phyloP scores from a whole-genome alignment of 2,797 vertebrate genomes.

The Enteromius unitaeniatus region DNA sequence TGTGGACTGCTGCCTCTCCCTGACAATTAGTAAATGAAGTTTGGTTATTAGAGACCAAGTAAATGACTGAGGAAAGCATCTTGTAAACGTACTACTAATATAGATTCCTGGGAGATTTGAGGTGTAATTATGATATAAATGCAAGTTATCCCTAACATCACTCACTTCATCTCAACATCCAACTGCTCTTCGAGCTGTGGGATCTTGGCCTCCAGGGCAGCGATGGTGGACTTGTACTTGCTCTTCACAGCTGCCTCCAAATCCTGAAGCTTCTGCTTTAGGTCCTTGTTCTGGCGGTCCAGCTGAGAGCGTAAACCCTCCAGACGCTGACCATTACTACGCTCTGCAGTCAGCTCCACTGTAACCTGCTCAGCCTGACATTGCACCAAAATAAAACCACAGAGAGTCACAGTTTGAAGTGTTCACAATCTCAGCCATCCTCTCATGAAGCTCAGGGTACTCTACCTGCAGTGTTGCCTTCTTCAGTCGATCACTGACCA shows the following conservation, averaged over 20 bases:
- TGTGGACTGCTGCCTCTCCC: constrained; percentile 89
- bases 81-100: background rate
- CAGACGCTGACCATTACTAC: constrained; percentile 85
- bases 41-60: background rate
- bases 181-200: constrained; percentile 90
- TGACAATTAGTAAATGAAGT: constrained; percentile 59
- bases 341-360: constrained; percentile 86
- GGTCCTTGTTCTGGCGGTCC: constrained; percentile 95
- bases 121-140: background rate
- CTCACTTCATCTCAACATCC: constrained; percentile 89
- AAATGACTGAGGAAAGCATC: background rate
- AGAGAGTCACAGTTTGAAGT: background rate
- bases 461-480: constrained; percentile 88
- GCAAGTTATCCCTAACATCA: background rate
- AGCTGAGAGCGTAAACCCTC: constrained; percentile 89
- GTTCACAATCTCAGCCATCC: background rate
- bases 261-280: constrained; percentile 92
- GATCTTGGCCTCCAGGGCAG: constrained; percentile 89
- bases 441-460: background rate
- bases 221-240: constrained; percentile 88
- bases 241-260: constrained; percentile 88
- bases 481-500: constrained; percentile 90
- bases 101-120: background rate
- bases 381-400: background rate
- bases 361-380: constrained; percentile 89